A percentile compares a stretch with the other conserved stretches of the same genome.
phyloP scores from a whole-genome alignment of 1,140 invertebrate genomes.

The Octopus bimaculoides region DNA sequence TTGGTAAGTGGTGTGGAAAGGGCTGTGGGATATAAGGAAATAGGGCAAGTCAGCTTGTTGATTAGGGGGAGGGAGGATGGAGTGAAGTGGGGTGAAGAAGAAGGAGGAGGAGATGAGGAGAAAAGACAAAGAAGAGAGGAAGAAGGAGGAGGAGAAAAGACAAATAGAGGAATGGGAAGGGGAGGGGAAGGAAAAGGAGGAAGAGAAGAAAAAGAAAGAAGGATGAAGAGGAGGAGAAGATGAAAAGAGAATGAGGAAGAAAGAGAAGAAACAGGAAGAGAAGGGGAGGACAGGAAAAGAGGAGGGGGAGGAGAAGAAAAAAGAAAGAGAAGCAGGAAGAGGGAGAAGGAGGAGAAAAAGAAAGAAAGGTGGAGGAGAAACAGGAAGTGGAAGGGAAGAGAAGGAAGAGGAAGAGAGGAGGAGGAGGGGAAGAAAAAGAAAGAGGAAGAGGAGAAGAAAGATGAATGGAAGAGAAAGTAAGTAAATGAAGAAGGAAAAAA shows the following conservation, averaged over 20 bases:
- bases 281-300: neutral
- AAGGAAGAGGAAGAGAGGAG: neutral
- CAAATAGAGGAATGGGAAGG: neutral
- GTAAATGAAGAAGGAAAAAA: neutral
- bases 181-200: neutral
- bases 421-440: neutral
- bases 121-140: neutral
- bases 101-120: neutral
- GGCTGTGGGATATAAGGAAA: too few species aligned
- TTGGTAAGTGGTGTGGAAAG: too few species aligned
- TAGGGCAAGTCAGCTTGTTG: too few species aligned
- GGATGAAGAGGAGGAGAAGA: neutral
- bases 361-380: neutral
- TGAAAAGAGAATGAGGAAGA: neutral
- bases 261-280: neutral
- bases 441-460: neutral
- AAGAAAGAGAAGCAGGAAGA: neutral
- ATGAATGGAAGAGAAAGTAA: neutral
- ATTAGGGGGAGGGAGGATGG: too few species aligned
- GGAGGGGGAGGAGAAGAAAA: neutral
- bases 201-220: neutral
- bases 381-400: neutral
- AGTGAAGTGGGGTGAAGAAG: neutral
- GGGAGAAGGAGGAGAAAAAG: neutral
- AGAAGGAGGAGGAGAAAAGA: neutral